Percentiles rank a stretch among this genome's conserved stretches.
Conservation (phyloP, 2,113 vertebrate genomes). For the Daphoenositta chrysoptera region DNA sequence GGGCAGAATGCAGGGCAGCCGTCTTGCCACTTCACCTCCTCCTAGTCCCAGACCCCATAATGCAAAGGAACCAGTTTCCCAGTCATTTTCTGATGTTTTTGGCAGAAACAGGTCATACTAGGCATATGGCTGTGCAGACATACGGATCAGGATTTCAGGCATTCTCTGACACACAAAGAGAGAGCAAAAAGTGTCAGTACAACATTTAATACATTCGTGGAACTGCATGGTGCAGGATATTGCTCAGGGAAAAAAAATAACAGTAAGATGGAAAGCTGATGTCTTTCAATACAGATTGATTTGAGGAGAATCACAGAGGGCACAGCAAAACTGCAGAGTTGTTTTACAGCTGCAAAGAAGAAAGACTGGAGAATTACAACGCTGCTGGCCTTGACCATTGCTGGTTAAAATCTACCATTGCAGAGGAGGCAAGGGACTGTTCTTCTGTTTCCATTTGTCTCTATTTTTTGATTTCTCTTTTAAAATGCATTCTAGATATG, state of each 20-base stretch:
- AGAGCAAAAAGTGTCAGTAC: neutral
- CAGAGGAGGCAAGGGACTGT: neutral
- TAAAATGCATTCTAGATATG: neutral
- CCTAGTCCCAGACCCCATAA: neutral
- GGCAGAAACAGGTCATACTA: neutral
- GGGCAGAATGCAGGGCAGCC: neutral
- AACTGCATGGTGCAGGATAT: neutral
- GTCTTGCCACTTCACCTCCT: neutral
- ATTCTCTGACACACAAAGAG: neutral
- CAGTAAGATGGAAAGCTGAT: neutral
- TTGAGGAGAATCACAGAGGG: neutral
- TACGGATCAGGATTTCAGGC: slow-evolving; percentile 7
- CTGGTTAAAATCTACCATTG: neutral
- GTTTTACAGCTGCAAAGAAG: neutral
- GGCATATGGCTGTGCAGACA: neutral
- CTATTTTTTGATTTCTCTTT: neutral
- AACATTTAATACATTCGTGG: neutral
- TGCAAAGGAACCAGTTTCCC: neutral
- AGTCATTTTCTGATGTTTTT: slow-evolving; percentile 20
- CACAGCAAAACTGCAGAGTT: neutral
- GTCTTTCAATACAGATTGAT: neutral
- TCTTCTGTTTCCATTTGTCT: neutral
- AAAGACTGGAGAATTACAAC: neutral
- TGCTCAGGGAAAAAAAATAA: neutral
- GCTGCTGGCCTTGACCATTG: neutral